Conservation (phyloP, 2,113 vertebrate species). For the Solea senegalensis region DNA sequence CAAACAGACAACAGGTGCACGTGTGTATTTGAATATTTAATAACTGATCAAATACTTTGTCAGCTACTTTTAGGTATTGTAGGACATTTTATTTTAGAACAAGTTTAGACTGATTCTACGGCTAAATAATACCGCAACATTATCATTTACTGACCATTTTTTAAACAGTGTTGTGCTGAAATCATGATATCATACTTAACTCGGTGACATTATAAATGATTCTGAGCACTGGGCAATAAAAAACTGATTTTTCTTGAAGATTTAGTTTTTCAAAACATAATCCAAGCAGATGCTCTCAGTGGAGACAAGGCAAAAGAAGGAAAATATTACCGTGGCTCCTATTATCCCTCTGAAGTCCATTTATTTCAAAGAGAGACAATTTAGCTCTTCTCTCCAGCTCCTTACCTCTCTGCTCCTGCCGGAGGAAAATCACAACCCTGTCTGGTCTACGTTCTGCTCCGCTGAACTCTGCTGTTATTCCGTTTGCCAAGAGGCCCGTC, state of each 20-base stretch:
- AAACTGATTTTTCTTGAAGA: background rate
- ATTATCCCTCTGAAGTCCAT: slow-evolving; percentile 1
- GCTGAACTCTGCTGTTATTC: slow-evolving; percentile 54
- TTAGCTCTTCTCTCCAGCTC: background rate
- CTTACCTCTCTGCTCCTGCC: slow-evolving; percentile 14
- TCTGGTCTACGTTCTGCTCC: slow-evolving; percentile 56
- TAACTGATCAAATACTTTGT: too few relatives aligned
- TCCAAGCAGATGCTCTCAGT: background rate
- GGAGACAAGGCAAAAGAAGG: background rate
- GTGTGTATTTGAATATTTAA: too few relatives aligned
- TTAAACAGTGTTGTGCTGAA: too few relatives aligned
- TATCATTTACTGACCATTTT: too few relatives aligned
- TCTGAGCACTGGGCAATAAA: too few relatives aligned
- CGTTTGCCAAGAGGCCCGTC: slow-evolving; percentile 42
- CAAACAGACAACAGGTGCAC: too few relatives aligned
- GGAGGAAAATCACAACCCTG: slow-evolving; percentile 50
- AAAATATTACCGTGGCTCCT: background rate
- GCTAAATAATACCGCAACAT: too few relatives aligned
- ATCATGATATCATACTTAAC: too few relatives aligned
- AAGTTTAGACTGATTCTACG: too few relatives aligned
- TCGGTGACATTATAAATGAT: too few relatives aligned
- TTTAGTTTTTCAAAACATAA: background rate
- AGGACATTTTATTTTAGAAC: too few relatives aligned
- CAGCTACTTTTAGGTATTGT: too few relatives aligned
- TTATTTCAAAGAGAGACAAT: slow-evolving; percentile 15